Percentiles rank a stretch among this genome's conserved stretches.
These are phyloP conservation scores for Pangasius djambal DNA, from an alignment of 2,797 vertebrate species.

Conservation along the genomic window DNA sequence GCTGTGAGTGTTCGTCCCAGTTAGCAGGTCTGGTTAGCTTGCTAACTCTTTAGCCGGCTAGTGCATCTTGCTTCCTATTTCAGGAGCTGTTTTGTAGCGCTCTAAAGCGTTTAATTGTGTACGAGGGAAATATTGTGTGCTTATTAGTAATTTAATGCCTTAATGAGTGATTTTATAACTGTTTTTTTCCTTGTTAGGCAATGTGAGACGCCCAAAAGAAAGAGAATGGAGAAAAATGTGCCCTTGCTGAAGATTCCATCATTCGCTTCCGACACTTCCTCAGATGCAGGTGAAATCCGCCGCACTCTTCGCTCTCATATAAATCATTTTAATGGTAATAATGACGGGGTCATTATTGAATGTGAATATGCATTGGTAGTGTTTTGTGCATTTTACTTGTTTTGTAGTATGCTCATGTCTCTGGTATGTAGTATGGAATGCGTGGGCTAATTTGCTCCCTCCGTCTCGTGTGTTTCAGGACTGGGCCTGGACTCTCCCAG, in stretches of 20 bases:
- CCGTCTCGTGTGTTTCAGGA: constrained; percentile 68
- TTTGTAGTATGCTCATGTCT: constrained; percentile 6
- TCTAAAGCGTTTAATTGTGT: background rate
- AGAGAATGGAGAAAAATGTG: constrained; percentile 60
- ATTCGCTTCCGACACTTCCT: constrained; percentile 85
- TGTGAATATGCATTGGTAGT: background rate
- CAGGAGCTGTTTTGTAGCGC: background rate
- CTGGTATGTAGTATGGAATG: background rate
- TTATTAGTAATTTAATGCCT: background rate
- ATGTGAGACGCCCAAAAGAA: constrained; percentile 83
- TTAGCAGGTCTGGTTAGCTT: too few relatives aligned
- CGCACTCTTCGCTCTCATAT: background rate
- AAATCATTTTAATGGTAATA: background rate
- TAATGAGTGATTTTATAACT: background rate
- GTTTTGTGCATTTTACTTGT: background rate
- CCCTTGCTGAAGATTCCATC: constrained; percentile 77
- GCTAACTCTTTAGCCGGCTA: background rate
- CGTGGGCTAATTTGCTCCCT: constrained; percentile 12
- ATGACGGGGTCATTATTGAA: background rate
- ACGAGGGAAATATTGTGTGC: background rate
- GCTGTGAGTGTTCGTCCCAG: background rate
- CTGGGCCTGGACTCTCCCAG: constrained; percentile 81
- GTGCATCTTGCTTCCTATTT: background rate
- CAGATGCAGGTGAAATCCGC: constrained; percentile 83
- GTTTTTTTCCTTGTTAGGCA: constrained; percentile 59